Conservation (phyloP, 2,113 vertebrate genomes). For the Chrysemys picta region DNA sequence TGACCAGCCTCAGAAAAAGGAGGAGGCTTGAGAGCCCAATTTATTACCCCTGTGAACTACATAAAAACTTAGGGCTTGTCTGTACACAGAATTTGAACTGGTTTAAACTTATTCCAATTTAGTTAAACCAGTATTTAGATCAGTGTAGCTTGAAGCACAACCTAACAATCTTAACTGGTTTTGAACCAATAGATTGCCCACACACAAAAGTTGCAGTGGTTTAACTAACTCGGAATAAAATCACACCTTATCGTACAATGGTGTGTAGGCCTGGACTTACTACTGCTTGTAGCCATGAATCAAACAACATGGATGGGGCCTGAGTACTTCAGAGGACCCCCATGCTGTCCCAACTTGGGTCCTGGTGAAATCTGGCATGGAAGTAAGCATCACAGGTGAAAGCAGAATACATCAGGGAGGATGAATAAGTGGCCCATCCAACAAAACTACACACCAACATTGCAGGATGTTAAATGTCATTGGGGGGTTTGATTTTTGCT, state of each 20-base stretch:
- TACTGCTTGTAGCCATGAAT: background rate
- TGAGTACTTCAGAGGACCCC: background rate
- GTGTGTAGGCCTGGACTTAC: background rate
- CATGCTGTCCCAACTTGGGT: background rate
- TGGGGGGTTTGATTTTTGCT: background rate
- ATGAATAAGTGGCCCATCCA: background rate
- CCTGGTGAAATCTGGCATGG: background rate
- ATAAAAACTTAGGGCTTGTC: background rate
- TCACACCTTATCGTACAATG: background rate
- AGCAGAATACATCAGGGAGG: background rate
- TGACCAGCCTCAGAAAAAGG: conserved; percentile 11
- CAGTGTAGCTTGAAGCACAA: background rate
- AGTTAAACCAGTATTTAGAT: background rate
- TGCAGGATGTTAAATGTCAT: accelerated
- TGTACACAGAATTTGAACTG: background rate
- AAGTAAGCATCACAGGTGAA: background rate
- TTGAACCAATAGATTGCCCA: background rate
- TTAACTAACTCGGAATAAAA: background rate
- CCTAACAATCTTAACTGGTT: background rate
- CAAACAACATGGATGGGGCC: background rate
- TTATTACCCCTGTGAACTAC: background rate
- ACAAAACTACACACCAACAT: accelerated
- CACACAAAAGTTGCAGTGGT: background rate
- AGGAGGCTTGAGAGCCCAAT: accelerated
- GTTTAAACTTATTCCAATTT: background rate